Evolutionary conservation across 1,140 invertebrate genomes (phyloP).

Genomic region (Tigriopus japonicus): DNA sequence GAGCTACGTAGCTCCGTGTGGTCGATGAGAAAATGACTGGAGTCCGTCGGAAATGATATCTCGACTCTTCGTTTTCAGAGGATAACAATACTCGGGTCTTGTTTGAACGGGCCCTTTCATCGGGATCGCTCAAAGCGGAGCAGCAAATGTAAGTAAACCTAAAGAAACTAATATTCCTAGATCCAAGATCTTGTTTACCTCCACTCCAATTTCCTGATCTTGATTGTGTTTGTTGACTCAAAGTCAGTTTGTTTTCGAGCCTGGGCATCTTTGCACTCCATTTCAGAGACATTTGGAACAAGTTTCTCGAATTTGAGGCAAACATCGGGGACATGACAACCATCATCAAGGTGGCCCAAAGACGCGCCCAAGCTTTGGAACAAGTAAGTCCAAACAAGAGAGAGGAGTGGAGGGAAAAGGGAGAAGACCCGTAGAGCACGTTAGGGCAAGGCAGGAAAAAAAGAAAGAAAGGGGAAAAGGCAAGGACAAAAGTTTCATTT

Average conservation of each 20-base stretch:
- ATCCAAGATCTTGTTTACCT: not conserved
- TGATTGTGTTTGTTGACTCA: slow-evolving; percentile 6
- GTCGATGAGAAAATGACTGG: not conserved
- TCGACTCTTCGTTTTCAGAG: slow-evolving; percentile 39
- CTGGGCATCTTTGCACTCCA: slow-evolving; percentile 10
- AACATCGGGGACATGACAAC: slow-evolving; percentile 94
- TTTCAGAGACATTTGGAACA: slow-evolving; percentile 88
- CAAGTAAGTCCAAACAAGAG: slow-evolving; percentile 38
- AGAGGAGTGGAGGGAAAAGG: not conserved
- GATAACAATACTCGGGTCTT: slow-evolving; percentile 96
- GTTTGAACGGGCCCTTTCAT: slow-evolving; percentile 87
- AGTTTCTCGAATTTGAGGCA: slow-evolving; percentile 94
- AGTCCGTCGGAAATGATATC: not conserved
- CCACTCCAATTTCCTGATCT: not conserved
- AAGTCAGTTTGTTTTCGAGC: slow-evolving; percentile 1
- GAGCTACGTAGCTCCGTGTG: not conserved
- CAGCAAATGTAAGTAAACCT: slow-evolving; percentile 57
- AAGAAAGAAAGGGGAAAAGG: not conserved
- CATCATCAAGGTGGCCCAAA: slow-evolving; percentile 91
- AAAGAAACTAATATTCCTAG: not conserved
- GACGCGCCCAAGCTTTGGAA: slow-evolving; percentile 70
- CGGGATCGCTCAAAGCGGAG: slow-evolving; percentile 71
- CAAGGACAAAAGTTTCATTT: not conserved
- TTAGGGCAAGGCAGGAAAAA: too few relatives aligned
- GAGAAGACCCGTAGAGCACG: not conserved